Conservation (phyloP, 2,888 invertebrate species). For the Achlya flavicornis region DNA sequence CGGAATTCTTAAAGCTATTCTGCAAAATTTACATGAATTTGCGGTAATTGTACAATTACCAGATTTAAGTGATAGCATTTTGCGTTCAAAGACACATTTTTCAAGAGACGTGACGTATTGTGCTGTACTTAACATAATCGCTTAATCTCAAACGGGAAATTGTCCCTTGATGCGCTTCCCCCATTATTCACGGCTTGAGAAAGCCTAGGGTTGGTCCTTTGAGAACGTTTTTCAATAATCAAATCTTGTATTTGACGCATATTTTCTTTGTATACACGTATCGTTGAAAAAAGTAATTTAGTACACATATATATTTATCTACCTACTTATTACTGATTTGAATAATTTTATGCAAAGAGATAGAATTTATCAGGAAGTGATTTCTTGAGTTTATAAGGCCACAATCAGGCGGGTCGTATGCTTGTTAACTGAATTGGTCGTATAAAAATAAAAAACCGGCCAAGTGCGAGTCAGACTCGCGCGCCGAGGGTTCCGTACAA, state of each 20-base stretch:
- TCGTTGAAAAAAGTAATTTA: too few relatives aligned
- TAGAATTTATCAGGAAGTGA: too few relatives aligned
- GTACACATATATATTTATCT: too few relatives aligned
- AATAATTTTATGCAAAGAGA: too few relatives aligned
- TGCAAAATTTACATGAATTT: slow-evolving; percentile 13
- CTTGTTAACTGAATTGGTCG: too few relatives aligned
- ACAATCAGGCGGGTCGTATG: too few relatives aligned
- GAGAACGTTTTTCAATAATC: slow-evolving; percentile 18
- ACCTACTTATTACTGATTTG: too few relatives aligned
- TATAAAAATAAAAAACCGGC: too few relatives aligned
- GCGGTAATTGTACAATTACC: slow-evolving; percentile 32
- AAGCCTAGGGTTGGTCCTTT: slow-evolving; percentile 26
- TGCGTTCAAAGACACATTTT: slow-evolving; percentile 39
- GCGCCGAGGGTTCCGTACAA: too few relatives aligned
- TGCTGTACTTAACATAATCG: slow-evolving; percentile 40
- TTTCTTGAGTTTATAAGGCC: too few relatives aligned
- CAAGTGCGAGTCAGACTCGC: too few relatives aligned
- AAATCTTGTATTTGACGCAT: slow-evolving; percentile 6
- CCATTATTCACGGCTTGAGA: slow-evolving; percentile 41
- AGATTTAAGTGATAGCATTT: slow-evolving; percentile 26
- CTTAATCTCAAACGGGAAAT: slow-evolving; percentile 70
- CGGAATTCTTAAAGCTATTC: not conserved
- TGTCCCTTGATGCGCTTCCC: slow-evolving; percentile 65
- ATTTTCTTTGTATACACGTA: too few relatives aligned
- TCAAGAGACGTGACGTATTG: slow-evolving; percentile 39